phyloP scores from a whole-genome alignment of 2,113 vertebrate species.

The Marmota flaviventris region DNA sequence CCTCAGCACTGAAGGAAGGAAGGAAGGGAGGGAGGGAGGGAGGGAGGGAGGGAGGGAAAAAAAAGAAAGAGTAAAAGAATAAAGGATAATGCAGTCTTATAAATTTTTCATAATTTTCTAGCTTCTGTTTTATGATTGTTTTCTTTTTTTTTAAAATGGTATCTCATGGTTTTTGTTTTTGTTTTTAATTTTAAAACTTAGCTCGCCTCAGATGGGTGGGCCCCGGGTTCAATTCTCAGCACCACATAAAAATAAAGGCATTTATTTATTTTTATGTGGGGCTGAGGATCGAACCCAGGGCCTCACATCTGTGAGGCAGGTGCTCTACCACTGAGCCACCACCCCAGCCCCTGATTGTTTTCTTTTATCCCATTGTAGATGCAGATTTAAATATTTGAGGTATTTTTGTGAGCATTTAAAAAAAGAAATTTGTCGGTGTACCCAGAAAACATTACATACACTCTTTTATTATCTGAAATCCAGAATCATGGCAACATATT shows the following conservation, averaged over 20 bases:
- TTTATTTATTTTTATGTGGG: too few relatives aligned
- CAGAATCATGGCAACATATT: neutral
- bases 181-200: too few relatives aligned
- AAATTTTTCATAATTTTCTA: neutral
- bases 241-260: too few relatives aligned
- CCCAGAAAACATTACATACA: neutral
- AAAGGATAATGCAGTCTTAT: neutral
- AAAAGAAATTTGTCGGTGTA: neutral
- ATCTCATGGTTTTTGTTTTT: too few relatives aligned
- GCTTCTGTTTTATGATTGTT: neutral
- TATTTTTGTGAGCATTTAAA: neutral
- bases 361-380: neutral
- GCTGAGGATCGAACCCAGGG: too few relatives aligned
- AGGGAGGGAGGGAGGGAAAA: too few relatives aligned
- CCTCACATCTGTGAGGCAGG: too few relatives aligned
- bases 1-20: neutral
- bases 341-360: neutral
- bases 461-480: neutral
- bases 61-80: too few relatives aligned
- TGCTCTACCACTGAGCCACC: too few relatives aligned
- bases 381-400: neutral
- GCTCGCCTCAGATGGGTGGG: too few relatives aligned
- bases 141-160: neutral
- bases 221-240: too few relatives aligned
- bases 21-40: too few relatives aligned